These are phyloP conservation scores for Conistra vaccinii DNA, from an alignment of 2,888 invertebrate genomes.

Conservation along the genomic window DNA sequence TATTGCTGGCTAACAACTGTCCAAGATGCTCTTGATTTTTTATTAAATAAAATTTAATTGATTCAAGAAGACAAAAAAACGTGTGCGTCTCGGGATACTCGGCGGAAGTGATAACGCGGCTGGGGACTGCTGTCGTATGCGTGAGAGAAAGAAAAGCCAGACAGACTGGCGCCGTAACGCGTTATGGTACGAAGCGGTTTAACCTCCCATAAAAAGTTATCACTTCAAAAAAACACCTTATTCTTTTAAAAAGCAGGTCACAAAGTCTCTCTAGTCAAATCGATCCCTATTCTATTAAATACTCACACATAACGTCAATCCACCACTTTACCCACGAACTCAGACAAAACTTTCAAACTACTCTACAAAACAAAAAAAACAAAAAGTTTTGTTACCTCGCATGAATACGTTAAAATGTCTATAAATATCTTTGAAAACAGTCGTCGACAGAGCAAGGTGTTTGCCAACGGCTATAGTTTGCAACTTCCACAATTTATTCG, in stretches of 20 bases:
- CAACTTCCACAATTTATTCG: slow-evolving; percentile 65
- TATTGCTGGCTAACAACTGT: background rate
- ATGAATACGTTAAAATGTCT: slow-evolving; percentile 62
- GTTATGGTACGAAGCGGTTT: too few species aligned
- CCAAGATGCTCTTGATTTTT: background rate
- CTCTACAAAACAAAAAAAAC: slow-evolving; percentile 34
- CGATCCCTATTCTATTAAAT: background rate
- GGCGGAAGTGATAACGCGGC: too few species aligned
- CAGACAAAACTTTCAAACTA: slow-evolving; percentile 35
- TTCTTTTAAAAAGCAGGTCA: slow-evolving; percentile 1
- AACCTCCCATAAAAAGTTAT: too few species aligned
- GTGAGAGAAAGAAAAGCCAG: too few species aligned
- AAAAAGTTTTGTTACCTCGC: slow-evolving; percentile 41
- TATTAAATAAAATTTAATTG: too few species aligned
- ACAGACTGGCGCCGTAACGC: too few species aligned
- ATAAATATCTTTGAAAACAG: slow-evolving; percentile 58
- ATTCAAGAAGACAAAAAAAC: too few species aligned
- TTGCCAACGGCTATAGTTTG: slow-evolving; percentile 59
- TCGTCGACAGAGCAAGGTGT: slow-evolving; percentile 64
- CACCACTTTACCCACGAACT: background rate
- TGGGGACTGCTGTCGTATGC: too few species aligned
- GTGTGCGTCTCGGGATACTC: too few species aligned
- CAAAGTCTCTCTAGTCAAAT: background rate
- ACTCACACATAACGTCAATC: slow-evolving; percentile 12
- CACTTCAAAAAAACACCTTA: too few species aligned